A percentile compares a stretch with the other conserved stretches of the same genome.
Conservation (phyloP, 1,140 invertebrate genomes). For the Leptopilina clavipes region DNA sequence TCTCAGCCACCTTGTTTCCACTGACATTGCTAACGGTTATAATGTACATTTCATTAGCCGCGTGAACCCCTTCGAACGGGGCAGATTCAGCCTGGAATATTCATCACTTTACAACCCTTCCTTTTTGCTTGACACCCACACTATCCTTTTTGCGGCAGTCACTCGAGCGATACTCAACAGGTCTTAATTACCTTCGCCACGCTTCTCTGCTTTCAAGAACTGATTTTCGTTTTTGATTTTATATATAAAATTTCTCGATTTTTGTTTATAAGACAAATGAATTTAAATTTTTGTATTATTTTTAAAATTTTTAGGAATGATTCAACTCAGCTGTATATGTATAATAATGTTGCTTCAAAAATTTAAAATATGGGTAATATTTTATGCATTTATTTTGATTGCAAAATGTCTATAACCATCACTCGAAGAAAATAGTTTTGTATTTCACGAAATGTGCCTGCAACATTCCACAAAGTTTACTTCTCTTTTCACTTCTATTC, state of each 20-base stretch:
- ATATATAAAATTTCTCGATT: no score
- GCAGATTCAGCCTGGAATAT: constrained; percentile 67
- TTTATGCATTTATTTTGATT: no score
- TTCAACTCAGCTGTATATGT: no score
- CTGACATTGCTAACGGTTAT: constrained; percentile 47
- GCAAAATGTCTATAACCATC: no score
- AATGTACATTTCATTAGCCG: constrained; percentile 71
- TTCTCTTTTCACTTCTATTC: no score
- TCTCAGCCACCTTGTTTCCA: not conserved
- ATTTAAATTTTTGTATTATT: no score
- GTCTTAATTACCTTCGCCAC: constrained; percentile 65
- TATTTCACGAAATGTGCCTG: no score
- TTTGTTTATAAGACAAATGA: not conserved
- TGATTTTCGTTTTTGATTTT: not conserved
- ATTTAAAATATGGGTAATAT: no score
- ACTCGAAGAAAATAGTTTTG: no score
- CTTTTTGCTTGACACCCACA: constrained; percentile 54
- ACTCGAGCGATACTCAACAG: constrained; percentile 64
- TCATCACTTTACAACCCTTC: constrained; percentile 68
- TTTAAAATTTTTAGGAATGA: no score
- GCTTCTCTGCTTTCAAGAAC: constrained; percentile 6
- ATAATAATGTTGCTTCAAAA: no score
- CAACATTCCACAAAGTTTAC: no score
- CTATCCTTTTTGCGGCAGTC: constrained; percentile 51
- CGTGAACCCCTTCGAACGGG: constrained; percentile 62